phyloP scores from a whole-genome alignment of 2,797 vertebrate species.

The Schizopygopsis malacanthus region DNA sequence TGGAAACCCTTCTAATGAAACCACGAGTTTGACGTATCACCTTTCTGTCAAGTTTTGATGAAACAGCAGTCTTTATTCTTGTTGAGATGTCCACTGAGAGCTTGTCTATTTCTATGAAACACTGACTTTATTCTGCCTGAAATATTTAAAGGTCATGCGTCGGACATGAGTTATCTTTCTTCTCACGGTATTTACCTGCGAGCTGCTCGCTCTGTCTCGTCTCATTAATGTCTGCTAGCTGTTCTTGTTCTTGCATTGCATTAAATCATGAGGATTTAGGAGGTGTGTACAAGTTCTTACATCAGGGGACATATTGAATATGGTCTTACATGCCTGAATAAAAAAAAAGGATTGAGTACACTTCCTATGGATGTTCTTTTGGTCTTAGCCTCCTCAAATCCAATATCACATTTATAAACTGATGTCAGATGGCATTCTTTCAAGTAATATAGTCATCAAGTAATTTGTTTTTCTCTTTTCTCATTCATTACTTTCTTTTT shows the following conservation, averaged over 20 bases:
- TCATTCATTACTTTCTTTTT: constrained; percentile 53
- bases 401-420: constrained; percentile 2
- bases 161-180: constrained; percentile 33
- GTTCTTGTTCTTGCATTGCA: not conserved
- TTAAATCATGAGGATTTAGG: constrained; percentile 22
- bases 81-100: constrained; percentile 18
- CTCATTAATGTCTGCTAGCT: constrained; percentile 28
- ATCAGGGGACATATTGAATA: not conserved
- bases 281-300: constrained; percentile 13
- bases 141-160: constrained; percentile 49
- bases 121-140: constrained; percentile 24
- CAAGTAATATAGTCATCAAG: not conserved
- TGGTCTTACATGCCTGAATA: not conserved
- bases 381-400: not conserved
- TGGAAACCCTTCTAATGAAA: not conserved
- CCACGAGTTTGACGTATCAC: not conserved
- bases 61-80: not conserved
- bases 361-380: not conserved
- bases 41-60: not conserved
- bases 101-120: constrained; percentile 35
- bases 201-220: constrained; percentile 5
- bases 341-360: not conserved
- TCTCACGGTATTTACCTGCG: constrained; percentile 32
- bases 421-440: constrained; percentile 19
- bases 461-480: constrained; percentile 3